Evolutionary conservation across 1,140 invertebrate genomes (phyloP).

Genomic region (Lepidostoma basale): DNA sequence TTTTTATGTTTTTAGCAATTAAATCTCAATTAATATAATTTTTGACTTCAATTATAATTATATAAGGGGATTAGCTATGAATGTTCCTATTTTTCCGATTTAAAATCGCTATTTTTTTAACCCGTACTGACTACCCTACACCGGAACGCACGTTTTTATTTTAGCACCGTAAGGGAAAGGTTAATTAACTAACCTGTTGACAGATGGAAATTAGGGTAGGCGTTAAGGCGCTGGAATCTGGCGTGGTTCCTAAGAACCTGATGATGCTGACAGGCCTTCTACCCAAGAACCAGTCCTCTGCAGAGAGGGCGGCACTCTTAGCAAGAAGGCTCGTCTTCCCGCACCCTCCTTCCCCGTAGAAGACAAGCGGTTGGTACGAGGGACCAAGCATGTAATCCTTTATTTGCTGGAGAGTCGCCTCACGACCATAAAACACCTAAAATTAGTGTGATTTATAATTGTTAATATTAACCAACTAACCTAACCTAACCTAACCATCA

Average conservation of each 20-base stretch:
- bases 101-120: too few species aligned
- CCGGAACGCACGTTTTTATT: too few species aligned
- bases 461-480: neutral
- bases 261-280: constrained; percentile 86
- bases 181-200: constrained; percentile 72
- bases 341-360: constrained; percentile 95
- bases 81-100: too few species aligned
- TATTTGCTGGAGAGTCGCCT: constrained; percentile 83
- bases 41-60: too few species aligned
- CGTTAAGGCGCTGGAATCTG: constrained; percentile 92
- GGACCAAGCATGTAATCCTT: constrained; percentile 85
- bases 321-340: constrained; percentile 96
- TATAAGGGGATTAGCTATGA: too few species aligned
- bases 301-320: constrained; percentile 84
- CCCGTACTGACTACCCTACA: too few species aligned
- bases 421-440: constrained; percentile 91
- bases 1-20: too few species aligned
- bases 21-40: too few species aligned
- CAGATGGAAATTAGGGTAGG: constrained; percentile 95
- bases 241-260: constrained; percentile 94
- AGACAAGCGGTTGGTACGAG: constrained; percentile 87
- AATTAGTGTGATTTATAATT: neutral
- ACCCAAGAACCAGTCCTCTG: constrained; percentile 71
- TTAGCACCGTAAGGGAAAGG: too few species aligned
- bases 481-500: too few species aligned